Evolutionary conservation across 2,113 vertebrate species (phyloP), one percentile per base, ranked within the genome.

Genomic region (Nannospalax galili): DNA sequence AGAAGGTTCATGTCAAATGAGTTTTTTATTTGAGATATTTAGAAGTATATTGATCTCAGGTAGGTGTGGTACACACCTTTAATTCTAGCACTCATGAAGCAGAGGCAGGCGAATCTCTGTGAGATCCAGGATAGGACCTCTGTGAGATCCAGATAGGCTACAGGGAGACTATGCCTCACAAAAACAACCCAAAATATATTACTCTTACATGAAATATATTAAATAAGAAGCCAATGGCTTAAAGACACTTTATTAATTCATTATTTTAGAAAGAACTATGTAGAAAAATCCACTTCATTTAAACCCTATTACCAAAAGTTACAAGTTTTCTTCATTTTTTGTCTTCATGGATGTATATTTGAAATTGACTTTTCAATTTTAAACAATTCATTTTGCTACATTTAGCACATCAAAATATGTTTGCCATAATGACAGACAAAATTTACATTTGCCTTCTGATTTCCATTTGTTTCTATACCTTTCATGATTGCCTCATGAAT

Each of bases 11-110:
- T 37, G 73, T 87, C 16, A 70, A 84, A 94, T 80, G 35, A 52
- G 7, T n/a, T 52, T 87, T 95, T 93, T 15, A 91, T 7, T 6
- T 87, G 40, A 84, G 86, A 64, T 48, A 79, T 37, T 84, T 92
- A 32, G 69, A 93, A 85, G 16, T 48, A 32, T n/a, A 52, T 11
- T 52, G 48, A 7, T 52, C 48, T 52, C 11, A 52, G 48, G 6
- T 52, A 11, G 48, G 48, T 11, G 48, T 52, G 48, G 48, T 52
- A 11, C 11, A 52, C n/a, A n/a, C n/a, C n/a, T n/a, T n/a, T n/a
- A n/a, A n/a, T n/a, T n/a, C n/a, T n/a, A n/a, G n/a, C n/a, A n/a
- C n/a, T n/a, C n/a, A n/a, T n/a, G n/a, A n/a, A n/a, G n/a, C n/a
- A n/a, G n/a, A n/a, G n/a, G n/a, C n/a, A n/a, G n/a, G n/a, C n/a